Percentiles rank a stretch among this genome's conserved stretches.
Evolutionary conservation across 2,888 invertebrate species (phyloP).

Genomic region (Nephrotoma appendiculata): DNA sequence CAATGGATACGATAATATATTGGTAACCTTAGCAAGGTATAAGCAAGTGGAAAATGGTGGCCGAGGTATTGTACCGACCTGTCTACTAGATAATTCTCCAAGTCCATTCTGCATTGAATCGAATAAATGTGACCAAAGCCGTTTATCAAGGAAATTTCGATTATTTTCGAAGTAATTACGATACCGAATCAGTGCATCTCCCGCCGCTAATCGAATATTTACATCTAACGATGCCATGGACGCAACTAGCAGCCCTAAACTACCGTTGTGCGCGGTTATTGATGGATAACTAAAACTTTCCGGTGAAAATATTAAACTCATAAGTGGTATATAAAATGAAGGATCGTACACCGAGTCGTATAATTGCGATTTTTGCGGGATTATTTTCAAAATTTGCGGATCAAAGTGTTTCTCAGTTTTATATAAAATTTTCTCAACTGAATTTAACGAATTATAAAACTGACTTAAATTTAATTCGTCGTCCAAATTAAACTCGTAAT

Average conservation of each 20-base stretch:
- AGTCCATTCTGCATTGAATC: conserved; percentile 29
- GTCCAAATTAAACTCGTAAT: not conserved
- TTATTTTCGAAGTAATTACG: conserved; percentile 50
- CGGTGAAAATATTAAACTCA: conserved; percentile 58
- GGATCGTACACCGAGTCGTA: conserved; percentile 57
- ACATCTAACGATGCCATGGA: conserved; percentile 54
- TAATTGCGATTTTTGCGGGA: conserved; percentile 22
- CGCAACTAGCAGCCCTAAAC: conserved; percentile 53
- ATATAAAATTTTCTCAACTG: not conserved
- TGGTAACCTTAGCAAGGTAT: conserved; percentile 32
- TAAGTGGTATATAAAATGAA: conserved; percentile 61
- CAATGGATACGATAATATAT: conserved; percentile 57
- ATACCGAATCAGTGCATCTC: conserved; percentile 57
- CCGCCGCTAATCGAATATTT: conserved; percentile 54
- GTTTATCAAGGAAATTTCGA: conserved; percentile 20
- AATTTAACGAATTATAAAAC: conserved; percentile 17
- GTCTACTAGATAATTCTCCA: conserved; percentile 15
- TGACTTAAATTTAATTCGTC: not conserved
- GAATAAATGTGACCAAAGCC: conserved; percentile 28
- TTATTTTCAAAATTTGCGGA: conserved; percentile 21
- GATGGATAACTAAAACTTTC: conserved; percentile 59
- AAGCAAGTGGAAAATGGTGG: conserved; percentile 26
- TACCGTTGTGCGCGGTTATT: conserved; percentile 51
- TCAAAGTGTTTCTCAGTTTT: conserved; percentile 13
- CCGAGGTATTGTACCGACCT: conserved; percentile 19